phyloP scores from a whole-genome alignment of 2,797 vertebrate species.

The Pachyuromys duprasi region DNA sequence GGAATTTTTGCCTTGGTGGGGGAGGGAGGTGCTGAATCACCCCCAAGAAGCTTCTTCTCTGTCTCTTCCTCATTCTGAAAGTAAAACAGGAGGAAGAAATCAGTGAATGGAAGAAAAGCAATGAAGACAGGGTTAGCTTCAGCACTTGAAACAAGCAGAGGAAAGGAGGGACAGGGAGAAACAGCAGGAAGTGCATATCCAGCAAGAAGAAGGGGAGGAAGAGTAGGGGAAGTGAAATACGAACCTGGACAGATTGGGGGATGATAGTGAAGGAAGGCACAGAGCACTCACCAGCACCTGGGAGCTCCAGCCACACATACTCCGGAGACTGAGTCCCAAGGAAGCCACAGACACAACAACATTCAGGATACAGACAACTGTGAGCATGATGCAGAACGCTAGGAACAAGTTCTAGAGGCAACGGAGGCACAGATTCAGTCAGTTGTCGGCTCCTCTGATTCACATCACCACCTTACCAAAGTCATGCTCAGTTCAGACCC shows the following conservation, averaged over 20 bases:
- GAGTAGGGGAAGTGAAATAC: not conserved
- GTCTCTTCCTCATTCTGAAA: conserved; percentile 50
- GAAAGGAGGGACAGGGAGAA: not conserved
- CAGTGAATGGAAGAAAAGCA: not conserved
- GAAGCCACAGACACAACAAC: conserved; percentile 12
- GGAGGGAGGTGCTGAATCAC: conserved; percentile 34
- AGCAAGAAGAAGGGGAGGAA: not conserved
- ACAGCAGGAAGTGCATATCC: not conserved
- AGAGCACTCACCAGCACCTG: not conserved
- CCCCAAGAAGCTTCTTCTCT: conserved; percentile 57
- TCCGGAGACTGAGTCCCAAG: conserved; percentile 37
- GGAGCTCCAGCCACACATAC: not conserved
- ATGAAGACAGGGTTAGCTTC: not conserved
- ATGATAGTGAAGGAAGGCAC: not conserved
- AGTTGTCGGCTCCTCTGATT: not conserved
- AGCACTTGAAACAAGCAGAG: not conserved
- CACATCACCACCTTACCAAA: no score
- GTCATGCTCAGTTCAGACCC: not conserved
- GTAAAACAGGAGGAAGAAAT: not conserved
- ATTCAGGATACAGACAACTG: conserved; percentile 43
- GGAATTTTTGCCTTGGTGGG: conserved; percentile 29
- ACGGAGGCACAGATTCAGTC: not conserved
- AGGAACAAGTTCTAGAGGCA: conserved; percentile 62
- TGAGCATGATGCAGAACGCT: conserved; percentile 52
- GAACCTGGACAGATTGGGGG: not conserved